Conservation (phyloP, 2,888 invertebrate species). For the Ichneumoninae sp. region DNA sequence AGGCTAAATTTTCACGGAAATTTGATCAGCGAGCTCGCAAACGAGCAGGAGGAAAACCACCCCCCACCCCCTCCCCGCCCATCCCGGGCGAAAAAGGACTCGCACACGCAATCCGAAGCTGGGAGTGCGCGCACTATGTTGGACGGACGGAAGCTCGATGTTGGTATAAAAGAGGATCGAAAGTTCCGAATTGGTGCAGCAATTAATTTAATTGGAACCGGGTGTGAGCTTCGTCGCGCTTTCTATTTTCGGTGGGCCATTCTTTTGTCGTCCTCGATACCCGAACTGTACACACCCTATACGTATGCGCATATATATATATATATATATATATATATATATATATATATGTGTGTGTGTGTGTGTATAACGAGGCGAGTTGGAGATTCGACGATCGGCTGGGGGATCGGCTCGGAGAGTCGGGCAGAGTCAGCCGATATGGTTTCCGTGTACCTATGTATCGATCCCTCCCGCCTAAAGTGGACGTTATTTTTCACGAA, state of each 20-base stretch:
- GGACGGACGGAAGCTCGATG: constrained; percentile 10
- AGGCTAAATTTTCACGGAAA: constrained; percentile 18
- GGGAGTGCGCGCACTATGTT: constrained; percentile 23
- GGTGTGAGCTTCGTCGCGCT: constrained; percentile 26
- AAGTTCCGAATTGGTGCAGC: constrained; percentile 64
- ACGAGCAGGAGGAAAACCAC: constrained; percentile 19
- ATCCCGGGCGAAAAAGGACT: not conserved
- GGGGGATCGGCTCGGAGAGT: not conserved
- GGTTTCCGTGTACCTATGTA: not conserved
- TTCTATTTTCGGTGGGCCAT: constrained; percentile 39
- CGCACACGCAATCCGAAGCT: not conserved
- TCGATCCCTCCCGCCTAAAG: not conserved
- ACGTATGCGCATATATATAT: not conserved
- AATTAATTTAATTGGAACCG: constrained; percentile 71
- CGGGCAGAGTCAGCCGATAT: not conserved
- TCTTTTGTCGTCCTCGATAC: constrained; percentile 10
- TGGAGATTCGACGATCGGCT: not conserved
- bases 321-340: not conserved
- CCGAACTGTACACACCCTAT: not conserved
- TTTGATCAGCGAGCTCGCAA: constrained; percentile 39
- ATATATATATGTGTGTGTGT: too few relatives aligned
- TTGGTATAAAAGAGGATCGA: constrained; percentile 53
- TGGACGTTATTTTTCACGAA: constrained; percentile 27
- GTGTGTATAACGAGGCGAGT: not conserved
- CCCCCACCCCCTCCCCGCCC: not conserved